A percentile compares a stretch with the other conserved stretches of the same genome.
Evolutionary conservation across 1,140 invertebrate genomes (phyloP).

Genomic region (Hypothenemus hampei): DNA sequence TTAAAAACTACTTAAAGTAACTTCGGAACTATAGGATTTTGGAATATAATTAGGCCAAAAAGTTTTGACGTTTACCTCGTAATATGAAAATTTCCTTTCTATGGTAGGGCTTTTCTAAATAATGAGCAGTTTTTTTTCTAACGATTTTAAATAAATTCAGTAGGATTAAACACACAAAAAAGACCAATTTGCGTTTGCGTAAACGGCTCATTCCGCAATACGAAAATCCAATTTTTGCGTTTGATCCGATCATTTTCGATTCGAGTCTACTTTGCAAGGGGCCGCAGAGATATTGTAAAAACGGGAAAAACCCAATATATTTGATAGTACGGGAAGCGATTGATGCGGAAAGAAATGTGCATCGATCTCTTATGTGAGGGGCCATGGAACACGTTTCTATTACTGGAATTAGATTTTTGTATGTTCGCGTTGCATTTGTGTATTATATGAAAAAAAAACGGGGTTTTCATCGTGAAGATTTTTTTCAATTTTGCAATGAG

Average conservation of each 20-base stretch:
- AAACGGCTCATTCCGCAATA: too few relatives aligned
- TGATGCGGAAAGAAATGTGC: constrained; percentile 19
- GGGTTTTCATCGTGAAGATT: neutral
- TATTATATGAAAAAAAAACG: neutral
- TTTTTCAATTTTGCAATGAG: neutral
- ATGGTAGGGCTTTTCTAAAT: constrained; percentile 7
- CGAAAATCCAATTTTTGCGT: constrained; percentile 12
- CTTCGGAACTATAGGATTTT: too few relatives aligned
- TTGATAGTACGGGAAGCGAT: constrained; percentile 7
- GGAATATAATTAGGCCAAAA: too few relatives aligned
- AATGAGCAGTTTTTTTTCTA: constrained; percentile 7
- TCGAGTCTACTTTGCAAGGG: constrained; percentile 11
- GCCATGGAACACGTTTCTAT: constrained; percentile 12
- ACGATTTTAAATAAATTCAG: neutral
- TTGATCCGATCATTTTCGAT: constrained; percentile 19
- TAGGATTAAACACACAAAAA: neutral
- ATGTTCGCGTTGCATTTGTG: neutral
- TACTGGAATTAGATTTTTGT: constrained; percentile 9
- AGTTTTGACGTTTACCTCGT: too few relatives aligned
- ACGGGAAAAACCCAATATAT: constrained; percentile 22
- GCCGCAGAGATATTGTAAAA: constrained; percentile 15
- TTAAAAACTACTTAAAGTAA: too few relatives aligned
- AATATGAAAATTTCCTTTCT: too few relatives aligned
- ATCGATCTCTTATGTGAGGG: constrained; percentile 10
- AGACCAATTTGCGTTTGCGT: neutral